phyloP scores from a whole-genome alignment of 2,113 vertebrate species.

The Hyperopisus bebe region DNA sequence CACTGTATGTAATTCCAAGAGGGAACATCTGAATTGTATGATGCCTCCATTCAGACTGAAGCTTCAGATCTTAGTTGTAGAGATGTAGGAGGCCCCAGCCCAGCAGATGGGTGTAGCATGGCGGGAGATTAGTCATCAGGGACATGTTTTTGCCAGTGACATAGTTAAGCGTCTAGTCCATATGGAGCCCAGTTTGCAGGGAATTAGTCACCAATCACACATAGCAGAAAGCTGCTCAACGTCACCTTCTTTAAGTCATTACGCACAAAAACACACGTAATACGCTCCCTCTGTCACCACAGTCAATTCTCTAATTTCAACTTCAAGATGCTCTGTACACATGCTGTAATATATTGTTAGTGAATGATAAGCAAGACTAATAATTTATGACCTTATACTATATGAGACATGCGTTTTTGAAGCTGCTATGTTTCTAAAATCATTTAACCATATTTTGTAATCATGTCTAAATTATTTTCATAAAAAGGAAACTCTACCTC shows the following conservation, averaged over 20 bases:
- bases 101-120: conserved; percentile 19
- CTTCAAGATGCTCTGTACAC: not conserved
- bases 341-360: not conserved
- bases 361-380: not conserved
- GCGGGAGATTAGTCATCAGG: conserved; percentile 20
- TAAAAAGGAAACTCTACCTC: not conserved
- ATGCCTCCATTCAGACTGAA: not conserved
- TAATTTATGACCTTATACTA: not conserved
- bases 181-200: conserved; percentile 8
- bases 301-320: not conserved
- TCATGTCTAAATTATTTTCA: not conserved
- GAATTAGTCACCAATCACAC: conserved; percentile 9
- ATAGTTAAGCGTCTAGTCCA: not conserved
- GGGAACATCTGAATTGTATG: not conserved
- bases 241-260: not conserved
- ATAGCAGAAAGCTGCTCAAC: not conserved
- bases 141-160: conserved; percentile 18
- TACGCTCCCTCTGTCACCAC: not conserved
- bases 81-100: not conserved
- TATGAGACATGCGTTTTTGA: not conserved
- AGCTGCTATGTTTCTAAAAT: not conserved
- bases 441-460: not conserved
- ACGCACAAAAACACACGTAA: not conserved
- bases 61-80: not conserved
- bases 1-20: not conserved